These are phyloP conservation scores for Channallabes apus DNA, from an alignment of 2,797 vertebrate species.

Conservation along the genomic window DNA sequence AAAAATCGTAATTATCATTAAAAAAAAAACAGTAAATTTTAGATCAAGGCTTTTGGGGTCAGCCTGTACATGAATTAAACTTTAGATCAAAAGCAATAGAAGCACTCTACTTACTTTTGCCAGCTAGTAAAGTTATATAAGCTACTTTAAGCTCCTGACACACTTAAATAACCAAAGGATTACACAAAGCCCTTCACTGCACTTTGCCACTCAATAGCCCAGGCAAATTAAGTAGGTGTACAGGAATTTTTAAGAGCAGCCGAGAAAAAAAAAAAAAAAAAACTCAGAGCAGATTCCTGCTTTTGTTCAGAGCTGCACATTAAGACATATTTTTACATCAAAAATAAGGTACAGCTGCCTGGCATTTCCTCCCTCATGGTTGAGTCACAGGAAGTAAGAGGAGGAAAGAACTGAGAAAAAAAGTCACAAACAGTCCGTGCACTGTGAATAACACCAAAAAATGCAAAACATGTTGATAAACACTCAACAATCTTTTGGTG, in stretches of 20 bases:
- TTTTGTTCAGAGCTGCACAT: constrained; percentile 73
- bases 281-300: constrained; percentile 74
- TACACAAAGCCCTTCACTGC: constrained; percentile 73
- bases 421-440: constrained; percentile 61
- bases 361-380: constrained; percentile 70
- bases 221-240: constrained; percentile 74
- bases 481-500: constrained; percentile 46
- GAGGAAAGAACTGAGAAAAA: constrained; percentile 71
- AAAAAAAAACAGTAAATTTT: constrained; percentile 10
- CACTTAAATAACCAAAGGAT: constrained; percentile 77
- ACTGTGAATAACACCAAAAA: constrained; percentile 46
- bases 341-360: constrained; percentile 75
- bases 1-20: neutral
- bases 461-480: constrained; percentile 51
- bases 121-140: constrained; percentile 79
- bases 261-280: constrained; percentile 52
- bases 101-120: constrained; percentile 69
- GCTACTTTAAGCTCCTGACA: constrained; percentile 75
- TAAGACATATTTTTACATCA: constrained; percentile 73
- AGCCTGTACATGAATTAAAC: constrained; percentile 55
- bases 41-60: constrained; percentile 19
- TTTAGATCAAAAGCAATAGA: constrained; percentile 66
- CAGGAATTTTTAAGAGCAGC: constrained; percentile 77
- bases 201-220: constrained; percentile 68
- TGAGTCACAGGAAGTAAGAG: constrained; percentile 78